These are phyloP conservation scores for Dolichallabes microphthalmus DNA, from an alignment of 2,113 vertebrate genomes.

Conservation along the genomic window DNA sequence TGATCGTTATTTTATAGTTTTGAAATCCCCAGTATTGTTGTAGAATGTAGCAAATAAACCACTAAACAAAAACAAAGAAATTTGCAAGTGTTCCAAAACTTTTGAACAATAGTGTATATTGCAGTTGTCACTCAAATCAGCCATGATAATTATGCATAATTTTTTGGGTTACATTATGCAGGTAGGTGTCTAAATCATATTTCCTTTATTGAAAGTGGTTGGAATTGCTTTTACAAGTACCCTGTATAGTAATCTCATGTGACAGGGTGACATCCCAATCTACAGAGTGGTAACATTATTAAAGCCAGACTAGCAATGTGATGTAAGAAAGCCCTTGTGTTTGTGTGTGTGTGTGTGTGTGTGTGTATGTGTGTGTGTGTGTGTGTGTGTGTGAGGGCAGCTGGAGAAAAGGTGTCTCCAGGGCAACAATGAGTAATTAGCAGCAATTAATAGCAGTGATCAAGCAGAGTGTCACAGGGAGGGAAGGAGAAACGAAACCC, in stretches of 20 bases:
- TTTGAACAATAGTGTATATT: too few relatives aligned
- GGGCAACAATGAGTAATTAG: conserved; percentile 72
- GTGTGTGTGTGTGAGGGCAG: not conserved
- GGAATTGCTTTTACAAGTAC: not conserved
- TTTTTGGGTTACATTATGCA: not conserved
- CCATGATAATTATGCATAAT: too few relatives aligned
- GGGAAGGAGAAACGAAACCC: conserved; percentile 68
- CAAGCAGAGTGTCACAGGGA: conserved; percentile 73
- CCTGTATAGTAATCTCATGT: not conserved
- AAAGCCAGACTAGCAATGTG: not conserved
- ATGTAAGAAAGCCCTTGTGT: not conserved
- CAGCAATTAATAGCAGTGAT: conserved; percentile 84
- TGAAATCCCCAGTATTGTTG: too few relatives aligned
- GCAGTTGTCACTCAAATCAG: too few relatives aligned
- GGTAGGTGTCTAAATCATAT: not conserved
- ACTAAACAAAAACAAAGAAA: too few relatives aligned
- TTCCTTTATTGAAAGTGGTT: not conserved
- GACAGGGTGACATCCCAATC: not conserved
- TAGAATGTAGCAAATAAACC: too few relatives aligned
- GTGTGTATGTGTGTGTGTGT: not conserved
- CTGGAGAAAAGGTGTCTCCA: conserved; percentile 50
- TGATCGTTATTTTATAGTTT: too few relatives aligned
- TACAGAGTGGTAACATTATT: conserved; percentile 3
- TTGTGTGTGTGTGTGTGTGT: not conserved
- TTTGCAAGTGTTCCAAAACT: too few relatives aligned